Evolutionary conservation across 64 coral and sea anemone genomes (phyloP).

Genomic region (Anthopleura sola): DNA sequence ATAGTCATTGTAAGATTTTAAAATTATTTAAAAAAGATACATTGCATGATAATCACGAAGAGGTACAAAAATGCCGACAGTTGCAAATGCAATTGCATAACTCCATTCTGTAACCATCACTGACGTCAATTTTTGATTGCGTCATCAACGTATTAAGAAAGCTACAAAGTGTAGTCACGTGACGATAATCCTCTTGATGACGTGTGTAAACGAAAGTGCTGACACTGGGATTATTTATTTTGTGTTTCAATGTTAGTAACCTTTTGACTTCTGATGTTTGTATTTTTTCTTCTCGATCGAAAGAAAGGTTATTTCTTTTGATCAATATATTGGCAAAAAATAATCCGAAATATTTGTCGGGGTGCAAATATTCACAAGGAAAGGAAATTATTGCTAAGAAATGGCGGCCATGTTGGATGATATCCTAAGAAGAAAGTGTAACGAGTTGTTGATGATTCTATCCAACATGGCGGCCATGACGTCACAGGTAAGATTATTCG

Average conservation of each 20-base stretch:
- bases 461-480: neutral
- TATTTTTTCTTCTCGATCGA: neutral
- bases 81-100: neutral
- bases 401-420: no score
- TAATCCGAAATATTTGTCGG: no score
- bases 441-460: neutral
- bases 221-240: neutral
- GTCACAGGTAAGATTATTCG: neutral
- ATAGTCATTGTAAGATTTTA: no score
- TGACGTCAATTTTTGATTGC: neutral
- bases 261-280: neutral
- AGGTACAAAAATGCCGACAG: no score
- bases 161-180: neutral
- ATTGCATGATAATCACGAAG: no score
- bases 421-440: no score
- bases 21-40: no score
- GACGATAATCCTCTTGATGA: neutral
- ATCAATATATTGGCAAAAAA: no score
- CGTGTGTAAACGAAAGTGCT: neutral
- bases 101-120: neutral
- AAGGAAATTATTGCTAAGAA: no score
- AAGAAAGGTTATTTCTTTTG: no score
- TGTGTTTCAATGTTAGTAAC: neutral
- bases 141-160: neutral
- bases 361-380: no score